These are phyloP conservation scores for Sympetrum striolatum DNA, from an alignment of 2,888 invertebrate genomes.

Conservation along the genomic window DNA sequence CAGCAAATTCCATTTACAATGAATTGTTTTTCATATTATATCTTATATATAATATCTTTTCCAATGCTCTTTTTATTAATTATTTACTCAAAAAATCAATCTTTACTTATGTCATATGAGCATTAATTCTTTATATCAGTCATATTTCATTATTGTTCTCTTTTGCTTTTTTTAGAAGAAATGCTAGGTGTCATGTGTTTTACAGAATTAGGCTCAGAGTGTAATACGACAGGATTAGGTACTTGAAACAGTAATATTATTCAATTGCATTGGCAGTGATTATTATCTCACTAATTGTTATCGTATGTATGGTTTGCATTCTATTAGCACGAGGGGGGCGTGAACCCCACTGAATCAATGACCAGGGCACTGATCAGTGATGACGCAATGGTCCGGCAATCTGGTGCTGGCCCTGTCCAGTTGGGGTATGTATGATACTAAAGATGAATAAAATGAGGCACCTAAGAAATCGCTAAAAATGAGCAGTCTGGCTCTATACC, in stretches of 20 bases:
- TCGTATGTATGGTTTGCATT: constrained; percentile 25
- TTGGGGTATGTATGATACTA: constrained; percentile 85
- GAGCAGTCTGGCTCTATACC: too few relatives aligned
- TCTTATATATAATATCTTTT: too few relatives aligned
- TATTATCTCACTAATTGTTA: neutral
- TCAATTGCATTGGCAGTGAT: neutral
- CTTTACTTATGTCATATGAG: too few relatives aligned
- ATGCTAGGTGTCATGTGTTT: neutral
- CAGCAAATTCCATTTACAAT: too few relatives aligned
- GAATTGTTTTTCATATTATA: too few relatives aligned
- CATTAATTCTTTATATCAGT: too few relatives aligned
- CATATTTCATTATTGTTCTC: too few relatives aligned
- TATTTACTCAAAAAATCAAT: too few relatives aligned
- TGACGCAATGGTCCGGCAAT: constrained; percentile 83
- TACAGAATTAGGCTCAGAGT: neutral
- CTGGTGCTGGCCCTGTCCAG: constrained; percentile 89
- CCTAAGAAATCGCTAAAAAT: too few relatives aligned
- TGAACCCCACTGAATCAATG: constrained; percentile 93
- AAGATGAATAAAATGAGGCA: neutral
- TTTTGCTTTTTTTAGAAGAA: too few relatives aligned
- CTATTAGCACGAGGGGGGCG: constrained; percentile 84
- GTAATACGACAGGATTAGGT: neutral
- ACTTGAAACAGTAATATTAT: neutral
- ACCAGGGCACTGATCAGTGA: constrained; percentile 94
- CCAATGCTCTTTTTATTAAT: too few relatives aligned